Evolutionary conservation across 2,888 invertebrate species (phyloP), one percentile per base, ranked within the genome.

Genomic region (Trichogramma dendrolimi): DNA sequence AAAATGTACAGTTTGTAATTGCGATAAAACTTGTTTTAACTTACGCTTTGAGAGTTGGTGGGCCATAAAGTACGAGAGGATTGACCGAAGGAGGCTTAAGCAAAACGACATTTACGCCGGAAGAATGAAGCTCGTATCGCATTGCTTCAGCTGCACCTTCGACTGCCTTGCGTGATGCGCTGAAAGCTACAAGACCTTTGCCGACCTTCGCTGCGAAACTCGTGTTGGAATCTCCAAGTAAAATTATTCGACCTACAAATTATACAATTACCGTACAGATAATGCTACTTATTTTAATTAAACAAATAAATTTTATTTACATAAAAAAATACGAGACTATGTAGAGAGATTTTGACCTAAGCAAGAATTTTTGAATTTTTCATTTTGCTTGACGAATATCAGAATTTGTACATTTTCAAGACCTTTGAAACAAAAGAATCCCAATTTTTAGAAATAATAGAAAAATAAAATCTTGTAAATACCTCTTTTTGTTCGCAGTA

Each of bases 61-160:
- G 61, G 53, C 71, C 71, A 62, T 76, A 76, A 58, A 76, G 71
- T 65, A 68, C 67, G 50, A 75, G 68, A 50, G 76, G 76, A 70
- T 76, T 76, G 64, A 75, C 72, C 39, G 73, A 69, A 43, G 76
- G 76, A 6, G 91, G 89, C 75, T 91, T 89, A 65, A 92, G 80
- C 62, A 90, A 83, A 50, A 92, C 84, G 43, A 92, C 91, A 73
- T 86, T 87, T 61, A 92, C 85, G 8, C 89, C 86, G 64, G 86
- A 84, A 4, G 88, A 85, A 59, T 85, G 85, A 66, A 91, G 79
- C 69, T 90, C 87, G 50, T 86, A 82, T 43, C 89, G 82, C 65
- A 92, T 78, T 5, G 90, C 90, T 43, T 86, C 85, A 64, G 89
- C 89, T 5, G 90, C 91, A 60, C 91, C 91, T 80, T 90, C 90